Evolutionary conservation across 2,113 vertebrate species (phyloP).

Genomic region (Myotis brandtii): DNA sequence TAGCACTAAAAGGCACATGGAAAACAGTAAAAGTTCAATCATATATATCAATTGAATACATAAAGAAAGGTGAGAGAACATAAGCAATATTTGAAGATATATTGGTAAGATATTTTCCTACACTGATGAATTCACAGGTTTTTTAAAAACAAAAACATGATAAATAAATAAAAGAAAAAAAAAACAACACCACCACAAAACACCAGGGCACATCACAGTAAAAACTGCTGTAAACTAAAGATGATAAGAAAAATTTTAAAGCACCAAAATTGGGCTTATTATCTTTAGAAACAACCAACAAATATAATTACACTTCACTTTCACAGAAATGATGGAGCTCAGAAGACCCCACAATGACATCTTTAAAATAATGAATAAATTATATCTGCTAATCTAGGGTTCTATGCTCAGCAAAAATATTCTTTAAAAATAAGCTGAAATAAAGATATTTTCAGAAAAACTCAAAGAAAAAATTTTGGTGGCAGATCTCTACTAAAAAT

Average conservation of each 20-base stretch:
- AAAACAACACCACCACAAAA: neutral
- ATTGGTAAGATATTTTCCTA: neutral
- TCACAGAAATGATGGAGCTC: neutral
- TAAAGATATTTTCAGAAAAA: neutral
- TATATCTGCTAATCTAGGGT: neutral
- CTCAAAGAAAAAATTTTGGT: neutral
- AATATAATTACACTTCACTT: neutral
- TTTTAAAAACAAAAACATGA: neutral
- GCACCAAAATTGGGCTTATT: neutral
- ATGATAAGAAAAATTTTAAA: constrained; percentile 6
- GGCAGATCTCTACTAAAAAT: neutral
- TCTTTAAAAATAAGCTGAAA: constrained; percentile 16
- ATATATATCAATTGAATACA: neutral
- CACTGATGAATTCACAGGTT: neutral
- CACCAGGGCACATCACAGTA: neutral
- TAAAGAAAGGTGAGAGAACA: neutral
- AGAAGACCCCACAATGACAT: neutral
- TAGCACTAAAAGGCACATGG: neutral
- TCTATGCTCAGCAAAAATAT: neutral
- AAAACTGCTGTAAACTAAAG: neutral
- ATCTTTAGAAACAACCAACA: neutral
- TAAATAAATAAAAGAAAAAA: neutral
- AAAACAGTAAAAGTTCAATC: neutral
- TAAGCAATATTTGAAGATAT: neutral
- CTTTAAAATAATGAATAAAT: neutral